Evolutionary conservation across 2,113 vertebrate genomes (phyloP).

Genomic region (Phaethon lepturus): DNA sequence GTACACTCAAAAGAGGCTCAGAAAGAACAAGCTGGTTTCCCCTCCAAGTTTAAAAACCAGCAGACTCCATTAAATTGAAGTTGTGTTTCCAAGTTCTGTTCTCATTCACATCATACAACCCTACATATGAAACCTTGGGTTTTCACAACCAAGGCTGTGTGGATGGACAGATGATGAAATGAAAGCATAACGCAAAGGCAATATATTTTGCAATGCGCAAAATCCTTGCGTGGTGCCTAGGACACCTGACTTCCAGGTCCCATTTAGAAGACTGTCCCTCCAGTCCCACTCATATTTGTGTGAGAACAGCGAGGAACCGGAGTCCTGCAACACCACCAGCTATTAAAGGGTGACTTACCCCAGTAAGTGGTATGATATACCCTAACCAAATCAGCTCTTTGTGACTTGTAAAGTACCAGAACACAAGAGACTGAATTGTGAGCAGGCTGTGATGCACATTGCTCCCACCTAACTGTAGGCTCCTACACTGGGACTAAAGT

Average conservation of each 20-base stretch:
- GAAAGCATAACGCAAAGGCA: rapidly evolving
- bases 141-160: background rate
- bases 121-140: background rate
- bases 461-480: background rate
- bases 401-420: background rate
- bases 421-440: rapidly evolving
- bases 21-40: background rate
- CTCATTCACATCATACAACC: background rate
- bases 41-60: background rate
- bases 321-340: background rate
- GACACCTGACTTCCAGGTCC: background rate
- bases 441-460: background rate
- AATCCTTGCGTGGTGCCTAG: background rate
- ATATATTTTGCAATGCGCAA: background rate
- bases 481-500: background rate
- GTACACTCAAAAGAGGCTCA: background rate
- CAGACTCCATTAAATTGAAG: background rate
- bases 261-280: background rate
- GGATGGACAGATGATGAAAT: background rate
- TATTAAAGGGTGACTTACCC: background rate
- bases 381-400: background rate
- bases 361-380: background rate
- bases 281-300: background rate
- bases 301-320: background rate
- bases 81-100: background rate